phyloP scores from a whole-genome alignment of 2,888 invertebrate species.

The Leptinotarsa rubiginosa region DNA sequence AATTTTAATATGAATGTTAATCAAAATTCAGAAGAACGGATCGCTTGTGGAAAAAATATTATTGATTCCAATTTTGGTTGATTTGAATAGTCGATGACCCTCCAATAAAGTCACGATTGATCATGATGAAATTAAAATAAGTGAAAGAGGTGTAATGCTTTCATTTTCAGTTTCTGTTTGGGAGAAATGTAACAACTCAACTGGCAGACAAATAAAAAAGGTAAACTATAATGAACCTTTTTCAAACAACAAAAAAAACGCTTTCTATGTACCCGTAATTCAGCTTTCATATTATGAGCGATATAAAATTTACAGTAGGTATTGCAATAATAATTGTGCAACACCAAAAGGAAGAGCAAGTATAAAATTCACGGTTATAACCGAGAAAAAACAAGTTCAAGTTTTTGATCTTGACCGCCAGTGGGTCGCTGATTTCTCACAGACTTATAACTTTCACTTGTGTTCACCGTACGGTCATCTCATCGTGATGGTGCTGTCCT shows the following conservation, averaged over 20 bases:
- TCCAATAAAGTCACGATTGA: too few species aligned
- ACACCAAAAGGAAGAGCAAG: slow-evolving; percentile 14
- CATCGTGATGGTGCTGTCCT: slow-evolving; percentile 37
- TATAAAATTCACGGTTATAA: slow-evolving; percentile 12
- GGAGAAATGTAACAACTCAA: neutral
- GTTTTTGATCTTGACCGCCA: slow-evolving; percentile 49
- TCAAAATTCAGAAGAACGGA: too few species aligned
- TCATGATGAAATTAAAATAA: neutral
- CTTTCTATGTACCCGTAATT: slow-evolving; percentile 22
- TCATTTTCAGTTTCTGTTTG: neutral
- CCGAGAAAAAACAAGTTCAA: slow-evolving; percentile 35
- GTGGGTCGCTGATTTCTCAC: slow-evolving; percentile 54
- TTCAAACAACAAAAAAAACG: neutral
- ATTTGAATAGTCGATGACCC: too few species aligned
- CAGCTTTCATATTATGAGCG: slow-evolving; percentile 20
- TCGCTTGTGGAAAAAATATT: too few species aligned
- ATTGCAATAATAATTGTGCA: slow-evolving; percentile 22
- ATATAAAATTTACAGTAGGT: slow-evolving; percentile 11
- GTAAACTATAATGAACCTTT: slow-evolving; percentile 1
- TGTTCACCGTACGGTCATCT: slow-evolving; percentile 14
- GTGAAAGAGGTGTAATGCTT: neutral
- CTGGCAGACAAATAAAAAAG: neutral
- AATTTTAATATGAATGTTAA: too few species aligned
- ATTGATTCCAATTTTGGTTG: too few species aligned
- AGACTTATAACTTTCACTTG: slow-evolving; percentile 54